A percentile compares a stretch with the other conserved stretches of the same genome.
These are phyloP conservation scores for Toxostoma redivivum DNA, from an alignment of 2,113 vertebrate species.

Conservation along the genomic window DNA sequence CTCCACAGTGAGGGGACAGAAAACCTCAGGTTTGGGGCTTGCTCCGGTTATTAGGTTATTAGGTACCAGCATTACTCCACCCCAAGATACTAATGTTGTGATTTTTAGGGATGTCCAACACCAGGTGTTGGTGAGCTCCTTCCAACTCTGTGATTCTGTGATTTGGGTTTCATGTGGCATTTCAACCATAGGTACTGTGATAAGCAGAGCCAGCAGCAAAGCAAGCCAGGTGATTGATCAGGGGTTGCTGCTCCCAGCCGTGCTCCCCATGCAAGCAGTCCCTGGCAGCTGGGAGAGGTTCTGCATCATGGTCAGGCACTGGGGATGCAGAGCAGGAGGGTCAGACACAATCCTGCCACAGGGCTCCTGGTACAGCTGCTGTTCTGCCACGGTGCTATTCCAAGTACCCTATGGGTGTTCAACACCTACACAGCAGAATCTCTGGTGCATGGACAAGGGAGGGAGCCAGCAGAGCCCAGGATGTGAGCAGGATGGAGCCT, in stretches of 20 bases:
- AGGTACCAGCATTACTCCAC: neutral
- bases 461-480: neutral
- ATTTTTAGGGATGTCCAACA: neutral
- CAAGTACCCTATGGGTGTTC: accelerated
- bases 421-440: neutral
- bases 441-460: neutral
- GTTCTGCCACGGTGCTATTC: neutral
- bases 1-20: neutral
- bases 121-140: neutral
- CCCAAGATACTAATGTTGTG: neutral
- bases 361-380: neutral
- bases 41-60: accelerated
- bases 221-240: neutral
- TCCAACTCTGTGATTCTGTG: neutral
- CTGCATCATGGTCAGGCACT: neutral
- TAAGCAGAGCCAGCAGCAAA: neutral
- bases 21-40: neutral
- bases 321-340: neutral
- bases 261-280: neutral
- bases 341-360: neutral
- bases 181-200: accelerated
- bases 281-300: neutral
- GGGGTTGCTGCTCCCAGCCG: neutral
- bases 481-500: neutral
- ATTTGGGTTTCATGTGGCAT: neutral